These are phyloP conservation scores for Tragelaphus strepsiceros DNA, from an alignment of 2,113 vertebrate species.

Conservation along the genomic window DNA sequence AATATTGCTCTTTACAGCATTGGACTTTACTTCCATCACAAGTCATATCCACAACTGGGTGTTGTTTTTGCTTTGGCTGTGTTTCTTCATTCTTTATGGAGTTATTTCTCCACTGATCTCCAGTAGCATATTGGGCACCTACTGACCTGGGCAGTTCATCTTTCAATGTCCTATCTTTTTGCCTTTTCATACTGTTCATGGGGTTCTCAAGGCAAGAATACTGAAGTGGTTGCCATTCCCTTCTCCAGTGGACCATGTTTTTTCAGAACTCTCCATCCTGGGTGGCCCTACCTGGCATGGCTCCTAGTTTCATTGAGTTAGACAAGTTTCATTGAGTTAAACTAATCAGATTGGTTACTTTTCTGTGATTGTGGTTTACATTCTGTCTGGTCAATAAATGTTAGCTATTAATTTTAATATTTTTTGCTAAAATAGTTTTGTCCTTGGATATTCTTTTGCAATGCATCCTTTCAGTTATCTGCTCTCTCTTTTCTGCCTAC, in stretches of 20 bases:
- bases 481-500: not conserved
- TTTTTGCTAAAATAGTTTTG: not conserved
- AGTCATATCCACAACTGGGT: not conserved
- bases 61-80: not conserved
- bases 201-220: not conserved
- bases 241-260: not conserved
- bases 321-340: not conserved
- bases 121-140: not conserved
- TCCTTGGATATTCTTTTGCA: slow-evolving; percentile 1
- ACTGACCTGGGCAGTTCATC: not conserved
- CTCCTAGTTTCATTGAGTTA: not conserved
- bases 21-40: not conserved
- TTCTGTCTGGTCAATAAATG: not conserved
- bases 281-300: not conserved
- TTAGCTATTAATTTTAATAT: not conserved
- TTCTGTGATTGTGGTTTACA: not conserved
- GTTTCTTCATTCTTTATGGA: not conserved
- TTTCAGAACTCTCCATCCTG: not conserved
- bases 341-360: not conserved
- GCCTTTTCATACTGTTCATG: not conserved
- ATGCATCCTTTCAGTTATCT: not conserved
- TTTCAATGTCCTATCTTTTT: not conserved
- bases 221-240: not conserved
- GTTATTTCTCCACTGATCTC: not conserved
- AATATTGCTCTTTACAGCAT: not conserved